Conservation (phyloP, 2,888 invertebrate genomes). For the Pardosa pseudoannulata region DNA sequence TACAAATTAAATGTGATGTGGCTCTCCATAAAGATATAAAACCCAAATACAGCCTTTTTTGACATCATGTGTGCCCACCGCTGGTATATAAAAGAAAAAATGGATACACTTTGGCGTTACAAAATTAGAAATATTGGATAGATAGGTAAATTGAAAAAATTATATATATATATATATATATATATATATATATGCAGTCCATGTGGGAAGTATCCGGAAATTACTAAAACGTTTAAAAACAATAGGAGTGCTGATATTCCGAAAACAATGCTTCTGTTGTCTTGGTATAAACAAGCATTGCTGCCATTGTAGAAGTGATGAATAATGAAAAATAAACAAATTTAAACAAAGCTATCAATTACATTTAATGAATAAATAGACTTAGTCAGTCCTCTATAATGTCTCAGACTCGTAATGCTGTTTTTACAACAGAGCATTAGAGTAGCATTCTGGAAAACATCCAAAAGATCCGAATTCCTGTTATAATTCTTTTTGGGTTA, state of each 20-base stretch:
- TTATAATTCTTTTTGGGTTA: slow-evolving; percentile 50
- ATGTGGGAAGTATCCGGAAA: too few relatives aligned
- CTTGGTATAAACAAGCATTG: background rate
- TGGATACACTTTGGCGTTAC: too few relatives aligned
- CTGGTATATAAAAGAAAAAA: too few relatives aligned
- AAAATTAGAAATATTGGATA: too few relatives aligned
- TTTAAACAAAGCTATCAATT: background rate
- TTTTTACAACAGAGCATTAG: background rate
- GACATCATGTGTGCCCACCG: too few relatives aligned
- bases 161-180: too few relatives aligned
- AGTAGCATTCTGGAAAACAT: slow-evolving; percentile 24
- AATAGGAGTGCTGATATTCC: background rate
- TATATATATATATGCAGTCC: too few relatives aligned
- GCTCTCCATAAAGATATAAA: too few relatives aligned
- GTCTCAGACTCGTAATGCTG: slow-evolving; percentile 25
- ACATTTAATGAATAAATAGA: slow-evolving; percentile 2
- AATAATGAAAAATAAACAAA: background rate
- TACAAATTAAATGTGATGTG: too few relatives aligned
- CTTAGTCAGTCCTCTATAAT: background rate
- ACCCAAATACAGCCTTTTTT: too few relatives aligned
- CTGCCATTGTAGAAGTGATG: background rate
- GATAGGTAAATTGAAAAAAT: too few relatives aligned
- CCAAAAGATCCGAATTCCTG: slow-evolving; percentile 61
- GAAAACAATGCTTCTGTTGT: background rate
- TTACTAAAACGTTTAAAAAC: too few relatives aligned